Conservation (phyloP, 2,888 invertebrate species). For the Lumbricus terrestris region DNA sequence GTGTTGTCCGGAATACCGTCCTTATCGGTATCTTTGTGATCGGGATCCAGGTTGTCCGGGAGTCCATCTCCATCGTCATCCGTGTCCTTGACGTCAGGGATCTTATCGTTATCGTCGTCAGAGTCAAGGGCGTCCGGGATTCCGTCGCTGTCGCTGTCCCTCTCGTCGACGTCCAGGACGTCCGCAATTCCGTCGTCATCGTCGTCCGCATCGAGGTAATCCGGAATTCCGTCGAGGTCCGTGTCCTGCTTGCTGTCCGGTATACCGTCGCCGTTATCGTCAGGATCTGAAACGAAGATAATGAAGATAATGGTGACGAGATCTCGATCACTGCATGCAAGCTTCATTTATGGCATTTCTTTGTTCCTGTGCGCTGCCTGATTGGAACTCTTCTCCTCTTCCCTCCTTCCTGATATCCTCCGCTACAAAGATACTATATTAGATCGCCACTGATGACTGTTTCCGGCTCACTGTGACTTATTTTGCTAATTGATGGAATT, state of each 20-base stretch:
- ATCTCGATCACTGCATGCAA: constrained; percentile 12
- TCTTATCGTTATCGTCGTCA: constrained; percentile 14
- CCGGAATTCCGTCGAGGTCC: constrained; percentile 39
- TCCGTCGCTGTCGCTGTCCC: constrained; percentile 44
- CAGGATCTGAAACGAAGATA: constrained; percentile 13
- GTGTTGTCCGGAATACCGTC: constrained; percentile 26
- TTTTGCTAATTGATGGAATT: too few species aligned
- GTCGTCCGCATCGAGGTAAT: constrained; percentile 37
- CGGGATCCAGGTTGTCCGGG: neutral
- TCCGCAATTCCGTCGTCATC: constrained; percentile 39
- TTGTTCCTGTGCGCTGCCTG: too few species aligned
- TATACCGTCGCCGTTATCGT: constrained; percentile 25
- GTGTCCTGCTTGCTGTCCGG: constrained; percentile 33
- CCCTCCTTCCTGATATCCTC: neutral
- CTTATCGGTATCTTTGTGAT: constrained; percentile 19
- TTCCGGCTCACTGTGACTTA: too few species aligned
- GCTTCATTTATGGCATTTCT: constrained; percentile 24
- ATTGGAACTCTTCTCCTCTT: neutral
- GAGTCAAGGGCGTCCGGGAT: constrained; percentile 38
- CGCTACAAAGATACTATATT: too few species aligned
- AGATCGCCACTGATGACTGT: too few species aligned
- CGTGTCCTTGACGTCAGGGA: constrained; percentile 4
- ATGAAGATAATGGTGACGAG: too few species aligned
- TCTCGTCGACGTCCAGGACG: constrained; percentile 44
- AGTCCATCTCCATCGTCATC: constrained; percentile 13